Base-by-base conservation (phyloP, 2,797 vertebrate species). In the Danio tinwini region DNA sequence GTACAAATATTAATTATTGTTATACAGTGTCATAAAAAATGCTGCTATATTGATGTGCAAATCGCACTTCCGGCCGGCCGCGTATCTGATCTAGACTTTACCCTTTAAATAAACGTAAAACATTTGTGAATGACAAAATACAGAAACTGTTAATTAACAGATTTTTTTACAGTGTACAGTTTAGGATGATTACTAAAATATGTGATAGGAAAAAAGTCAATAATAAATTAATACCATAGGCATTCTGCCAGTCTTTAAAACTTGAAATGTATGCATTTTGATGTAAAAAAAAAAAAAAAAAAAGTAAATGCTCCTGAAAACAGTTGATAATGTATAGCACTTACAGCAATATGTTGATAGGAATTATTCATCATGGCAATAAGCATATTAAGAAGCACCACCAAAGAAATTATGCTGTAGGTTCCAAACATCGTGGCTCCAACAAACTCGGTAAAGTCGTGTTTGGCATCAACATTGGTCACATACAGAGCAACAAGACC, bases 321-420 rank as follows among this genome's bases (percentile, higher is more conserved):
- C n/a, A 52, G 49, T 13, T 2, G 13, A 19, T 44, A 37, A 68
- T 65, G 58, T 68, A 50, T 16, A 58, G 21, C 17, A 82, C 94
- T 94, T 90, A 99, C 98, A 76, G 98, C 98, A 82, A 99, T 99
- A 81, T 98, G 97, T 88, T 99, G 98, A 85, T 99, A 99, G 65
- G 98, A 99, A 89, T 99, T 99, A 91, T 99, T 99, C 97, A 99
- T 99, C 97, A 99, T 99, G 76, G 98, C 98, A 83, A 99, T 99
- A 74, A 99, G 89, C 98, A 99, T 99, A 91, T 99, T 99, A 84
- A 99, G 96, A 21, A 99, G 94, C 77, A 99, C 98, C 84, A 99
- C 98, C 84, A 99, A 88, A 0, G 98, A 99, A 89, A 99, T 99
- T 74, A 99, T 95, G 85, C 98, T 99, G 83, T 99, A 99, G 3